Percentiles rank a stretch among this genome's conserved stretches.
phyloP scores from a whole-genome alignment of 2,888 invertebrate species.

The Sesia bembeciformis region DNA sequence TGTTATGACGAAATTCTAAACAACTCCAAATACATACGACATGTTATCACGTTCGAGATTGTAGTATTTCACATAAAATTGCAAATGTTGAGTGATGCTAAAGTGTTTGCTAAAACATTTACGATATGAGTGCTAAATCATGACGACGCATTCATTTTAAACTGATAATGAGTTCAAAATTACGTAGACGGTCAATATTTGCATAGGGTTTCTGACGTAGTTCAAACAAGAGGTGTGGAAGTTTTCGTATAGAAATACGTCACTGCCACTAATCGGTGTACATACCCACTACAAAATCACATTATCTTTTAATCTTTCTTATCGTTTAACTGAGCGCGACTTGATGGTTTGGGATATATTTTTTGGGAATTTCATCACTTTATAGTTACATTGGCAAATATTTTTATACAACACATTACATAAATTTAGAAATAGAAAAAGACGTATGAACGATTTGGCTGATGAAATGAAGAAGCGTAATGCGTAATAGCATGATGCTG shows the following conservation, averaged over 20 bases:
- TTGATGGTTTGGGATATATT: not conserved
- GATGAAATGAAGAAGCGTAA: not conserved
- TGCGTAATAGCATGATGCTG: not conserved
- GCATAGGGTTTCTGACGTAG: constrained; percentile 39
- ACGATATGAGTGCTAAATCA: constrained; percentile 22
- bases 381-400: not conserved
- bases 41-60: not conserved
- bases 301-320: constrained; percentile 22
- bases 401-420: no score
- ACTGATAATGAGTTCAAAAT: constrained; percentile 14
- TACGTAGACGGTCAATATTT: constrained; percentile 54
- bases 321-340: constrained; percentile 10
- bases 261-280: constrained; percentile 14
- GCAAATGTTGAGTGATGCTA: constrained; percentile 9
- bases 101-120: constrained; percentile 21
- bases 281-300: constrained; percentile 9
- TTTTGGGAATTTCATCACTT: not conserved
- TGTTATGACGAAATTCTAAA: no score
- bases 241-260: constrained; percentile 47
- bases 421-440: no score
- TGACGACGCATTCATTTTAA: constrained; percentile 9
- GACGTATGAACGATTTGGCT: not conserved
- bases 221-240: constrained; percentile 50
- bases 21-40: no score
- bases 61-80: constrained; percentile 21